Evolutionary conservation across 2,888 invertebrate species (phyloP), one percentile per base, ranked within the genome.

Genomic region (Diploptera punctata): DNA sequence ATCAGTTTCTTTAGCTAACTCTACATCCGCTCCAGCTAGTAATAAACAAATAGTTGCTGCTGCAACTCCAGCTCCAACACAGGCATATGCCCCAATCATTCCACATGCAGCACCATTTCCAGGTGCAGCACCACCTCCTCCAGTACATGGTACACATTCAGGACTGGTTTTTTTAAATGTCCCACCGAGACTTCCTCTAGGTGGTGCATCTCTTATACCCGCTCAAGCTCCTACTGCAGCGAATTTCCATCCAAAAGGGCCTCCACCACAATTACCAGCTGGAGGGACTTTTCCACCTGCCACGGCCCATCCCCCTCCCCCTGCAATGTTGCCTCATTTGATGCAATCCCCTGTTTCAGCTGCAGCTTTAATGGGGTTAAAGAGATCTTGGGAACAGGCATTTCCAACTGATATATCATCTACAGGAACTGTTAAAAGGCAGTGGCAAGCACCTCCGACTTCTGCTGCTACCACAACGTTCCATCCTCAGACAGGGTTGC

Each of bases 341-440:
- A 68, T 72, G 60, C 75, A 73, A 62, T 72, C 73, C 29, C 79
- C 79, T 16, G 74, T 83, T 10, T 81, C 82, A 76, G 81, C 81
- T 80, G 78, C 81, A 81, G 74, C 74, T 84, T 54, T 83, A 10
- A 80, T 83, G 75, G 82, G 83, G 1, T 86, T 90, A 74, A 93
- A 93, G 81, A 85, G 93, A 1, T 87, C 87, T 0, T 93, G 92
- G 83, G 92, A 92, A 52, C 88, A 88, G 78, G 92, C 92, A 0
- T 93, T 93, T 78, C 86, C 89, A 0, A 86, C 86, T 13, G 85
- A 83, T 19, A 16, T 73, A 54, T 67, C 71, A 65, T 44, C 60
- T 60, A 43, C 74, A 67, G 71, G 74, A 47, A 21, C 54, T 18
- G 74, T 72, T n/a, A 78, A 78, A 68, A 69, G 77, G 33, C 76